Evolutionary conservation across 2,797 vertebrate species (phyloP).

Genomic region (Lerista edwardsae): DNA sequence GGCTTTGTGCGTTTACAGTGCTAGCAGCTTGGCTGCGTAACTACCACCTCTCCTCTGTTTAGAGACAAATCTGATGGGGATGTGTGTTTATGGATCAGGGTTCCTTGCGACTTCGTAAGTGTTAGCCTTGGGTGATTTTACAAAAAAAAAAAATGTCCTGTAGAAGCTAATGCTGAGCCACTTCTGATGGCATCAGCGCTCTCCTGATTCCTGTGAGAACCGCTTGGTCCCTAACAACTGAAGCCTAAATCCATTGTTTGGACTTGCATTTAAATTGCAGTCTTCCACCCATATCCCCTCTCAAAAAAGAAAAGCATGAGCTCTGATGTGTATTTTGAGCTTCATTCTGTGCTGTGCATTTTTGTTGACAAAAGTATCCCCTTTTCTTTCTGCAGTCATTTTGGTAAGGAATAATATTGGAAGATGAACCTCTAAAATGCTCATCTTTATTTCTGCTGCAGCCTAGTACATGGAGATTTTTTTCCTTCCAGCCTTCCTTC

Average conservation of each 20-base stretch:
- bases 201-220: neutral
- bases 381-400: too few relatives aligned
- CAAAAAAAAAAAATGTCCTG: neutral
- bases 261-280: neutral
- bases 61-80: neutral
- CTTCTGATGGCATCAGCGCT: neutral
- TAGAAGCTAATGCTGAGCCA: neutral
- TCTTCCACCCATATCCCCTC: neutral
- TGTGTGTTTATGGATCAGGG: neutral
- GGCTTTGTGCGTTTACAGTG: neutral
- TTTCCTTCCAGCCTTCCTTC: too few relatives aligned
- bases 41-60: neutral
- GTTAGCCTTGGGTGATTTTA: neutral
- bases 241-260: neutral
- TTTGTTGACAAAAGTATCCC: neutral
- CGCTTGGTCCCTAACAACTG: neutral
- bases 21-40: too few relatives aligned
- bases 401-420: neutral
- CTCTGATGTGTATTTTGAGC: neutral
- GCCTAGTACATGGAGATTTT: rapidly evolving
- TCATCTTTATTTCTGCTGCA: neutral
- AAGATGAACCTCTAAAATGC: neutral
- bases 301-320: too few relatives aligned
- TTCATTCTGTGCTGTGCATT: neutral
- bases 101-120: neutral